These are phyloP conservation scores for Micoletzkya japonica DNA, from an alignment of 2,888 invertebrate genomes.

Conservation along the genomic window DNA sequence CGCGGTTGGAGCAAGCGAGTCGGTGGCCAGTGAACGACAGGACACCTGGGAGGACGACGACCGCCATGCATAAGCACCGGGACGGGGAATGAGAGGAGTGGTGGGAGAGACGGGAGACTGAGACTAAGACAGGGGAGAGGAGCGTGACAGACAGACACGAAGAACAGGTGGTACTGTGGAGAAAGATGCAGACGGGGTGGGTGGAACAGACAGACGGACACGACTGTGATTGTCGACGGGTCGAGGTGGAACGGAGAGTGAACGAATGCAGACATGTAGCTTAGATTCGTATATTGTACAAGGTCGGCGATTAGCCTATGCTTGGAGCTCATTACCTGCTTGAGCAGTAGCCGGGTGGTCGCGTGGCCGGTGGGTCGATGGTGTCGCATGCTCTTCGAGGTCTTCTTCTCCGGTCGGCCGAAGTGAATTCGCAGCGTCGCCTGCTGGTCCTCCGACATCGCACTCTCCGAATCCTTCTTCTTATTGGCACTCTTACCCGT, in stretches of 20 bases:
- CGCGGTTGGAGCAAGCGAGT: background rate
- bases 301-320: conserved; percentile 9
- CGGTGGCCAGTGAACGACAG: conserved; percentile 13
- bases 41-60: conserved; percentile 11
- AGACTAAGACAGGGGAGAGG: background rate
- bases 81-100: background rate
- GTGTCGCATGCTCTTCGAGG: background rate
- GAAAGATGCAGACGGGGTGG: background rate
- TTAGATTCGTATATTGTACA: too few species aligned
- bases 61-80: background rate
- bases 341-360: conserved; percentile 40
- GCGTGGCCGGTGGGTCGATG: conserved; percentile 29
- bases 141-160: conserved; percentile 3
- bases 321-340: too few species aligned
- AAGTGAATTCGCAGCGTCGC: conserved; percentile 59
- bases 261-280: too few species aligned
- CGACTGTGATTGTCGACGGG: background rate
- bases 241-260: background rate
- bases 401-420: conserved; percentile 35
- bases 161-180: background rate
- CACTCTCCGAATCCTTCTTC: conserved; percentile 46
- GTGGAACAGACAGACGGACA: background rate
- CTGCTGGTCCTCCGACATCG: conserved; percentile 44
- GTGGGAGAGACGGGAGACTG: background rate
- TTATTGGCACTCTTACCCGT: background rate